Percentiles rank a stretch among this genome's conserved stretches.
phyloP scores from a whole-genome alignment of 2,113 vertebrate genomes.

The Seriola quinqueradiata region DNA sequence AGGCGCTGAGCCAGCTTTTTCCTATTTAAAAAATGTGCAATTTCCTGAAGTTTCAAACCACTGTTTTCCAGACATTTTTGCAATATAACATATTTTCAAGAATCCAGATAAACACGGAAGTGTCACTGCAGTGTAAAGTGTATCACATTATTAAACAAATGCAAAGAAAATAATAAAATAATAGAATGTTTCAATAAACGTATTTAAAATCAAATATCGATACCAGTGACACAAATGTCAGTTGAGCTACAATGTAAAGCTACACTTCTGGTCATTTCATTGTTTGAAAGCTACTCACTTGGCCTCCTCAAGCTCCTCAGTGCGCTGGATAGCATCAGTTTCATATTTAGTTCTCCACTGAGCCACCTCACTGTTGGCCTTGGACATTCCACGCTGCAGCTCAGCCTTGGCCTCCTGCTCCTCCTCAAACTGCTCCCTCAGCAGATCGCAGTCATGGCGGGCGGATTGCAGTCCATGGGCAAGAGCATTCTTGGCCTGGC shows the following conservation, averaged over 20 bases:
- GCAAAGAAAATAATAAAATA: too few relatives aligned
- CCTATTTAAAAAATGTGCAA: conserved; percentile 21
- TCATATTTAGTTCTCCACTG: conserved; percentile 91
- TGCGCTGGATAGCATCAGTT: conserved; percentile 88
- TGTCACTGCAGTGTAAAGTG: too few relatives aligned
- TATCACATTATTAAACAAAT: too few relatives aligned
- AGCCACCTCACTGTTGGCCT: conserved; percentile 89
- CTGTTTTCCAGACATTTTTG: too few relatives aligned
- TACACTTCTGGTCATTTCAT: not conserved
- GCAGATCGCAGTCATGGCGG: conserved; percentile 78
- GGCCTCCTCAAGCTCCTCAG: conserved; percentile 89
- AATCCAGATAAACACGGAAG: too few relatives aligned
- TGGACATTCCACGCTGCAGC: conserved; percentile 88
- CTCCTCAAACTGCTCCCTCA: too few relatives aligned
- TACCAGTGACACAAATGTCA: not conserved
- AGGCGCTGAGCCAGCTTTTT: conserved; percentile 71
- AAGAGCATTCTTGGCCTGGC: conserved; percentile 79
- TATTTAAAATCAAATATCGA: not conserved
- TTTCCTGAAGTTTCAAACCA: too few relatives aligned
- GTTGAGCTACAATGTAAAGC: not conserved
- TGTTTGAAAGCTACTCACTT: conserved; percentile 82
- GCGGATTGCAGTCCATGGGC: conserved; percentile 81
- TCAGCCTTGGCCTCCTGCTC: conserved; percentile 85
- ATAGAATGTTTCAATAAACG: not conserved
- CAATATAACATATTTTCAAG: too few relatives aligned